Conservation (phyloP, 2,797 vertebrate genomes). For the Chrosomus eos region DNA sequence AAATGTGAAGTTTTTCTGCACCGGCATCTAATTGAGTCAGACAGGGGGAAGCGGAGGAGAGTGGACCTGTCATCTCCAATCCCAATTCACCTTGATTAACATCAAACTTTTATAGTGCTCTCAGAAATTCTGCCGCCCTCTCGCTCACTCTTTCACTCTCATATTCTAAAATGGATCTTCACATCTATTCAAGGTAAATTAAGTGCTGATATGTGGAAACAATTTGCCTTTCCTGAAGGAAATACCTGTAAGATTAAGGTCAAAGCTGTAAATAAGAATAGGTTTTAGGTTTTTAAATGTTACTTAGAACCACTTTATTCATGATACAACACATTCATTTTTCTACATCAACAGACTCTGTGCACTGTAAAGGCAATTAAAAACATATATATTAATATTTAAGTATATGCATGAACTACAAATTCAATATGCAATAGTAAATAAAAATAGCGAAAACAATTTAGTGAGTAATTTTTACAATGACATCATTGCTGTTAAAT, state of each 20-base stretch:
- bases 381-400: not conserved
- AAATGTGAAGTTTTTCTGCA: conserved; percentile 20
- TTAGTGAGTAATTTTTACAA: not conserved
- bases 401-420: not conserved
- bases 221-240: not conserved
- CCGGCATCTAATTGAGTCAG: conserved; percentile 67
- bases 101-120: conserved; percentile 99
- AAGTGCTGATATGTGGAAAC: not conserved
- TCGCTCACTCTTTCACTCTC: not conserved
- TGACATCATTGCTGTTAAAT: no score
- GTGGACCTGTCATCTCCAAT: conserved; percentile 97
- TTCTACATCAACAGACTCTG: not conserved
- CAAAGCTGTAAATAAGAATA: not conserved
- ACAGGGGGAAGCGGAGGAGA: conserved; percentile 98
- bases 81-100: conserved; percentile 93
- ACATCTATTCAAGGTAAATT: conserved; percentile 2
- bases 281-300: not conserved
- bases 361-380: not conserved
- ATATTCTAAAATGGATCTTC: not conserved
- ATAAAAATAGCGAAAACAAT: not conserved
- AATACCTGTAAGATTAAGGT: no score
- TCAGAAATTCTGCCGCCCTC: conserved; percentile 80
- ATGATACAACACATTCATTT: not conserved
- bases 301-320: not conserved
- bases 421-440: not conserved